Conservation (phyloP, 2,888 invertebrate genomes). For the Hyppa rectilinea region DNA sequence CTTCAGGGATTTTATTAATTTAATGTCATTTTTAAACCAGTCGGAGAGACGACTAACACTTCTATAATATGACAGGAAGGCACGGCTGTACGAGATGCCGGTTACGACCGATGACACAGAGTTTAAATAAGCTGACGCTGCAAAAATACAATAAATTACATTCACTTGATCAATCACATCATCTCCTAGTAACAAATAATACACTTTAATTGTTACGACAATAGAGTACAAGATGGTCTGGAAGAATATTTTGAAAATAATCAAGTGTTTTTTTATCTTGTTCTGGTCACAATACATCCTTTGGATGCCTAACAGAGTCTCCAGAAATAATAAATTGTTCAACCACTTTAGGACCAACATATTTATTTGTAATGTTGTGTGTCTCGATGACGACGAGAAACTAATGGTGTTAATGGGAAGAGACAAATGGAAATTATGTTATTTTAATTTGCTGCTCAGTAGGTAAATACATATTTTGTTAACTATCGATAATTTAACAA, state of each 20-base stretch:
- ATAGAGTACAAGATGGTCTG: not conserved
- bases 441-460: not conserved
- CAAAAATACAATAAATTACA: not conserved
- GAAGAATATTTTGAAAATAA: not conserved
- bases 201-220: not conserved
- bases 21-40: conserved; percentile 18
- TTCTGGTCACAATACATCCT: conserved; percentile 12
- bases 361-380: not conserved
- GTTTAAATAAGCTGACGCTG: not conserved
- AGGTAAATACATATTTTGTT: not conserved
- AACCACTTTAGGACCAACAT: conserved; percentile 21
- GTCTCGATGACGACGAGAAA: not conserved
- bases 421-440: not conserved
- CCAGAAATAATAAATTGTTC: conserved; percentile 11
- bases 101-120: not conserved
- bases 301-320: conserved; percentile 21
- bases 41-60: conserved; percentile 22
- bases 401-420: not conserved
- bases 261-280: conserved; percentile 1
- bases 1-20: conserved; percentile 18
- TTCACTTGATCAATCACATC: not conserved
- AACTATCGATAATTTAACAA: not conserved
- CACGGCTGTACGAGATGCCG: conserved; percentile 1
- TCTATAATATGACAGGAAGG: conserved; percentile 24
- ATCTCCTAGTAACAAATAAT: not conserved